Base-by-base conservation (phyloP, 1,140 invertebrate species). In the Pentalonia nigronervosa region DNA sequence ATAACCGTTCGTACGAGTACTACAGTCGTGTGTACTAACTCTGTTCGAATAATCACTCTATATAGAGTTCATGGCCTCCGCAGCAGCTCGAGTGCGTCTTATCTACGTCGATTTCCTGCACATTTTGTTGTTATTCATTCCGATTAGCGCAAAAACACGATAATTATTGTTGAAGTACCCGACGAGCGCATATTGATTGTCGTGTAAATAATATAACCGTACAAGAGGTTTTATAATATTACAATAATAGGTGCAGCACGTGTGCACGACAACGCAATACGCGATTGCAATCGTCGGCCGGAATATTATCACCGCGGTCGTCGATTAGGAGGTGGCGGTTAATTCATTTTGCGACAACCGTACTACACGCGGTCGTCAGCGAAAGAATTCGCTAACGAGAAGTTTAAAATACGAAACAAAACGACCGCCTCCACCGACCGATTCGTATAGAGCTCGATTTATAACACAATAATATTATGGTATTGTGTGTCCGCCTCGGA, bases 21-120 rank as follows among this genome's bases (percentile, higher is more conserved):
- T 30, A 60, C 25, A 21, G 4, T 53, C 17, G 1, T 2, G 8
- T 56, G 30, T 76, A 76, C n/a, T n/a, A 76, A 76, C 14, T n/a
- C 30, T n/a, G n/a, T 88, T 53, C 11, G 48, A 88, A 88, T 88
- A 34, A 88, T 88, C 47, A 48, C 86, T n/a, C 87, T 4, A n/a
- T n/a, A n/a, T n/a, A 50, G 87, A 88, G 87, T 88, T 88, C 87
- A 88, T 48, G 87, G 47, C 87, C 48, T 53, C 47, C 36, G 34
- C 45, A 11, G 34, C 45, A 11, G 2, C 30, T 53, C 48, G n/a
- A 48, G 41, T 84, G 81, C 11, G 41, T 53, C 7, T 88, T 88
- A 88, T 88, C 87, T 34, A 30, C 41, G 30, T 86, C 87, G n/a
- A 88, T 88, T 88, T 88, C 87, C 87, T 50, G 87, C 21, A 88